Evolutionary conservation across 92 coral and sea anemone genomes (phyloP).

Genomic region (Porites evermanni): DNA sequence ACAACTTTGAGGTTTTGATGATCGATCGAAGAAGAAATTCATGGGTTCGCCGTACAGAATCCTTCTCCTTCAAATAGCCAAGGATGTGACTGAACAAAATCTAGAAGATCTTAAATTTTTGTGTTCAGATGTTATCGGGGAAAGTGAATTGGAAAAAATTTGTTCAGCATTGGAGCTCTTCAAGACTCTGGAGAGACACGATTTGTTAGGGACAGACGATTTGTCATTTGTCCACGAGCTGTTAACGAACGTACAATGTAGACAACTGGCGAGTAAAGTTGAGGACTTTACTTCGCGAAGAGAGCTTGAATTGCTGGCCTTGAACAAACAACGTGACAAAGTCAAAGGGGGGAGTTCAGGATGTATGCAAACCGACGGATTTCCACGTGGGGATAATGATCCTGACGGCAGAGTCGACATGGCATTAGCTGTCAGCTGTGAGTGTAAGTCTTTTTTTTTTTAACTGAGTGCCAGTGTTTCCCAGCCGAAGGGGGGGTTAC

Average conservation of each 20-base stretch:
- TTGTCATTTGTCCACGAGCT: constrained; percentile 25
- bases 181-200: constrained; percentile 48
- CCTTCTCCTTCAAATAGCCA: too few species aligned
- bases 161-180: constrained; percentile 32
- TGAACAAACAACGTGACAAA: neutral
- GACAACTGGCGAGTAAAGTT: constrained; percentile 20
- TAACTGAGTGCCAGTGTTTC: too few species aligned
- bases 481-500: too few species aligned
- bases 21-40: too few species aligned
- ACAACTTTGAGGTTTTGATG: too few species aligned
- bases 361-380: neutral
- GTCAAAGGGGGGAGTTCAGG: neutral
- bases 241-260: constrained; percentile 18
- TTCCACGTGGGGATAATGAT: neutral
- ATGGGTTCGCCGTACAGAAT: too few species aligned
- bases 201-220: constrained; percentile 27
- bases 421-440: too few species aligned
- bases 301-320: neutral
- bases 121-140: constrained; percentile 42
- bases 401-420: too few species aligned
- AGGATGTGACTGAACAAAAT: too few species aligned
- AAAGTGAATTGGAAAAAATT: constrained; percentile 28
- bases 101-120: too few species aligned
- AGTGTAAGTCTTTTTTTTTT: too few species aligned
- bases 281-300: constrained; percentile 30